phyloP scores from a whole-genome alignment of 2,888 invertebrate genomes.

The Thymelicus sylvestris region DNA sequence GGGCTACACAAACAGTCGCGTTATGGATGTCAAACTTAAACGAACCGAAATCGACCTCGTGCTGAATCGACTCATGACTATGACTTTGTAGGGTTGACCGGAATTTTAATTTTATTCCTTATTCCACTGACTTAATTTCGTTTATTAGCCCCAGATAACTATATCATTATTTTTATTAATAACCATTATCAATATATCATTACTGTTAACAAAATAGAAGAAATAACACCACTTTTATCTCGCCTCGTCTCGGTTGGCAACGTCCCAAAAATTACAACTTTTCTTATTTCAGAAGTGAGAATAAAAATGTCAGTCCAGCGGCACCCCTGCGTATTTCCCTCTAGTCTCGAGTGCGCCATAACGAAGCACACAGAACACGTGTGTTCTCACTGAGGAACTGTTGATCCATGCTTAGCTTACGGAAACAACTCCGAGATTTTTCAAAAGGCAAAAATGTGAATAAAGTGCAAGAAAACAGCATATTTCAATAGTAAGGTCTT shows the following conservation, averaged over 20 bases:
- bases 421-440: slow-evolving; percentile 42
- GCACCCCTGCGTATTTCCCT: slow-evolving; percentile 49
- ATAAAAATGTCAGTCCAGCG: slow-evolving; percentile 28
- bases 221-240: slow-evolving; percentile 28
- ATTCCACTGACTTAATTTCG: background rate
- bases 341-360: slow-evolving; percentile 57
- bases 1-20: slow-evolving; percentile 74
- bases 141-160: background rate
- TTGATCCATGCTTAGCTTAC: slow-evolving; percentile 48
- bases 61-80: slow-evolving; percentile 49
- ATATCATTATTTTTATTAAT: background rate
- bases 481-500: slow-evolving; percentile 19
- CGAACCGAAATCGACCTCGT: slow-evolving; percentile 79
- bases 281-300: slow-evolving; percentile 31
- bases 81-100: slow-evolving; percentile 46
- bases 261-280: slow-evolving; percentile 32
- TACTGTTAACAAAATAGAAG: slow-evolving; percentile 4
- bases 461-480: slow-evolving; percentile 33
- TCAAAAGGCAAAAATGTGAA: slow-evolving; percentile 37
- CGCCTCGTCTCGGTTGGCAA: slow-evolving; percentile 14
- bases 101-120: background rate
- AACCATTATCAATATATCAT: background rate
- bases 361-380: slow-evolving; percentile 64
- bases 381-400: slow-evolving; percentile 48
- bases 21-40: slow-evolving; percentile 82